Evolutionary conservation across 2,113 vertebrate species (phyloP), one percentile per base, ranked within the genome.

Genomic region (Romanogobio albipinnatus): DNA sequence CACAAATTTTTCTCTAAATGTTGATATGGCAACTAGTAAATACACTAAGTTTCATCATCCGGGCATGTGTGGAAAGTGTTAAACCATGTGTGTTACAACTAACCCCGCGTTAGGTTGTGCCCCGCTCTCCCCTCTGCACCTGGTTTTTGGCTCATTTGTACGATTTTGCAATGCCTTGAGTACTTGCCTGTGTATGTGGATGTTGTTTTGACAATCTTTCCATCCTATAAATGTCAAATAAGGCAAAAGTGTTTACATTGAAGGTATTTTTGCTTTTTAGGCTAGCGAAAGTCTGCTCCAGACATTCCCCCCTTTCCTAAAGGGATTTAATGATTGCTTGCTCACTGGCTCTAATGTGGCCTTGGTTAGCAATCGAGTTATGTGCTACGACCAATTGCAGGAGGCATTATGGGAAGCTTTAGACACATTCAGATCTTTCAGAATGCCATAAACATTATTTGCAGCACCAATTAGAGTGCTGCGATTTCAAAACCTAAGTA

Each of bases 121-220:
- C 29, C 29, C 29, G 29, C 29, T 1, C 29, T 29, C 29, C 29
- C 29, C 29, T 29, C 24, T 64, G 14, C 39, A 36, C 59, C 58
- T 17, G 58, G 58, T 24, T 79, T 22, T 79, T 39, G 53, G 29
- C 53, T 61, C 53, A 61, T 78, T 61, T 61, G 36, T 78, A 43
- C 19, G 11, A 24, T 79, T 62, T 45, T 29, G 75, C 19, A 22
- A 1, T 59, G 29, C 7, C 58, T 43, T 58, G 33, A n/a, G n/a
- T 79, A 24, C 7, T 43, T 61, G 62, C 36, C 26, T 47, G 39
- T 39, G 58, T 62, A 24, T 78, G 36, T 62, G 39, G 58, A 47
- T 62, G 77, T 47, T 79, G 77, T 47, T 62, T 62, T 62, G 77
- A 79, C 76, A 79, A 13, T 26, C 22, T 47, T 10, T n/a, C 77